These are phyloP conservation scores for Lerema accius DNA, from an alignment of 1,140 invertebrate genomes.

Conservation along the genomic window DNA sequence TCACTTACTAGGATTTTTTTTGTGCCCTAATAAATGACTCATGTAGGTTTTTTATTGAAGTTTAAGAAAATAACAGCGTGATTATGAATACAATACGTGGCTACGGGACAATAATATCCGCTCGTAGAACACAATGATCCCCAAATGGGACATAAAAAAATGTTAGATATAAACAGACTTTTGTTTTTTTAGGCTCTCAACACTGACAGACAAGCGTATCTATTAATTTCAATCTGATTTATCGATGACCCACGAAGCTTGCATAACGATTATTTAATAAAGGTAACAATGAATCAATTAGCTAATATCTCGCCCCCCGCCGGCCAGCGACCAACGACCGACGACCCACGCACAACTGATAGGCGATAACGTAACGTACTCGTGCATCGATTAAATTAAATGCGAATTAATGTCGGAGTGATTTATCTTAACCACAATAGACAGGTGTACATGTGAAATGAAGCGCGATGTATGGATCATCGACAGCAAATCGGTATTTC, in stretches of 20 bases:
- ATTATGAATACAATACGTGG: background rate
- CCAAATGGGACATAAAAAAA: background rate
- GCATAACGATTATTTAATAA: conserved; percentile 15
- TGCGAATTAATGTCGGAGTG: background rate
- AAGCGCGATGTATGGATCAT: background rate
- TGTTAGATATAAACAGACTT: background rate
- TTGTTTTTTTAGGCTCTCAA: background rate
- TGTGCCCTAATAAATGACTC: too few species aligned
- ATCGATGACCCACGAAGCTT: conserved; percentile 5
- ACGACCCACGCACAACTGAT: background rate
- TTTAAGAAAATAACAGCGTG: background rate
- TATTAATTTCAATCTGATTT: conserved; percentile 7
- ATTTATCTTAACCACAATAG: conserved; percentile 3
- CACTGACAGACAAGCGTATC: background rate
- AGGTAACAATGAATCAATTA: conserved; percentile 17
- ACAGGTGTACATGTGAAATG: background rate
- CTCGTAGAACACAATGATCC: conserved; percentile 1
- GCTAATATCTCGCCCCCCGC: conserved; percentile 12
- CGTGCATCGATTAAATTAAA: conserved; percentile 10
- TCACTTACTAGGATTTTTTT: too few species aligned
- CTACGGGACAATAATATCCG: background rate
- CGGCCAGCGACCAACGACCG: too few species aligned
- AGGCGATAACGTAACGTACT: conserved; percentile 1
- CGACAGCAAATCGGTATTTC: background rate
- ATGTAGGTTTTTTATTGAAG: too few species aligned